phyloP scores from a whole-genome alignment of 1,140 invertebrate genomes.

The Bombus huntii region DNA sequence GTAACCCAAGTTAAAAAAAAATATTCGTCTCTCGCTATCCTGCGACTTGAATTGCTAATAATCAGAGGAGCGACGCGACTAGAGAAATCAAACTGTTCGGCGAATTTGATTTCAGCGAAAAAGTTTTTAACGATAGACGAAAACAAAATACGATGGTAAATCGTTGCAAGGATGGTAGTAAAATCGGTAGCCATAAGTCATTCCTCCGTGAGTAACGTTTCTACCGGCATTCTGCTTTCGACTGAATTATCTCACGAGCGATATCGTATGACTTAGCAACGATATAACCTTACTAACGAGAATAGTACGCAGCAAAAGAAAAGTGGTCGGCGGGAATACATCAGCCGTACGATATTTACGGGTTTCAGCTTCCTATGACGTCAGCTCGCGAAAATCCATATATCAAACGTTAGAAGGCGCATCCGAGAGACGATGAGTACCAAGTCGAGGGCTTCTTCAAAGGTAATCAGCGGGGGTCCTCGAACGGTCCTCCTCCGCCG shows the following conservation, averaged over 20 bases:
- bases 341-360: slow-evolving; percentile 10
- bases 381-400: slow-evolving; percentile 51
- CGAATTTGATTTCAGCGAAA: too few relatives aligned
- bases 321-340: neutral
- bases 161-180: neutral
- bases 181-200: neutral
- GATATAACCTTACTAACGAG: neutral
- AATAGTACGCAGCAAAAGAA: neutral
- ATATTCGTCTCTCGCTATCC: fast-evolving
- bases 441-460: slow-evolving; percentile 69
- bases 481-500: slow-evolving; percentile 20
- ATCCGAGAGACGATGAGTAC: slow-evolving; percentile 47
- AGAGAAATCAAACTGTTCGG: too few relatives aligned
- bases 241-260: neutral
- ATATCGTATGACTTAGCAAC: neutral
- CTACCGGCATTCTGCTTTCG: neutral
- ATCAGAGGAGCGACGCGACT: too few relatives aligned
- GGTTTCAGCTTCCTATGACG: slow-evolving; percentile 35
- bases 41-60: neutral
- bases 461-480: slow-evolving; percentile 71
- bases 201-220: neutral
- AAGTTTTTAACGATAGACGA: too few relatives aligned
- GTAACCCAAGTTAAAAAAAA: neutral
- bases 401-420: slow-evolving; percentile 34
- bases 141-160: neutral